Percentiles rank a stretch among this genome's conserved stretches.
These are phyloP conservation scores for Melieria picta DNA, from an alignment of 2,888 invertebrate genomes.

Conservation along the genomic window DNA sequence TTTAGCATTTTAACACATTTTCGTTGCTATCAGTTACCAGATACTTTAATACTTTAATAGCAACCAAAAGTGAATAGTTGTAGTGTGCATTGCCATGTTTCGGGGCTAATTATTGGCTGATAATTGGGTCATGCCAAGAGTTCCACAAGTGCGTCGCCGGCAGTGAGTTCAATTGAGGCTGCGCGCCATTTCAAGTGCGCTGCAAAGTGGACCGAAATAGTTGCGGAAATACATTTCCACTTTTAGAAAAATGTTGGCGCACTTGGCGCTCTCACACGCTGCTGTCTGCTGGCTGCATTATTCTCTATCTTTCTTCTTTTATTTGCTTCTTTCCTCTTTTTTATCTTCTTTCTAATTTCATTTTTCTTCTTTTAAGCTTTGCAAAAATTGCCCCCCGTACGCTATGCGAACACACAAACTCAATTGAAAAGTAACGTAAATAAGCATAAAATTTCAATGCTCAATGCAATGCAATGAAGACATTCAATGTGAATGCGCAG, in stretches of 20 bases:
- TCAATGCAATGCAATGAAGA: conserved; percentile 36
- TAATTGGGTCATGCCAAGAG: conserved; percentile 54
- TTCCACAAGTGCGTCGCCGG: too few species aligned
- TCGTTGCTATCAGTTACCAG: too few species aligned
- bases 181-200: background rate
- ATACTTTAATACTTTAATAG: too few species aligned
- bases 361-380: conserved; percentile 30
- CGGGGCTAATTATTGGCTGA: conserved; percentile 53
- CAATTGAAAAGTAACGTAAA: conserved; percentile 11
- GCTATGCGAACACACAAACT: background rate
- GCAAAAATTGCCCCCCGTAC: background rate
- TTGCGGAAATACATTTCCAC: conserved; percentile 41
- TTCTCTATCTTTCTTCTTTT: too few species aligned
- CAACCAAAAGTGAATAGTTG: too few species aligned
- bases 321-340: too few species aligned
- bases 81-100: background rate
- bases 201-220: background rate
- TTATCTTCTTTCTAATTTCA: conserved; percentile 19
- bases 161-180: background rate
- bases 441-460: conserved; percentile 47
- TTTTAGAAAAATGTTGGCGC: conserved; percentile 28
- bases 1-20: too few species aligned
- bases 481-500: conserved; percentile 28
- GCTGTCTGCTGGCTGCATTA: too few species aligned
- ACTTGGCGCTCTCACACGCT: too few species aligned